Evolutionary conservation across 2,113 vertebrate species (phyloP).

Genomic region (Saiga tatarica): DNA sequence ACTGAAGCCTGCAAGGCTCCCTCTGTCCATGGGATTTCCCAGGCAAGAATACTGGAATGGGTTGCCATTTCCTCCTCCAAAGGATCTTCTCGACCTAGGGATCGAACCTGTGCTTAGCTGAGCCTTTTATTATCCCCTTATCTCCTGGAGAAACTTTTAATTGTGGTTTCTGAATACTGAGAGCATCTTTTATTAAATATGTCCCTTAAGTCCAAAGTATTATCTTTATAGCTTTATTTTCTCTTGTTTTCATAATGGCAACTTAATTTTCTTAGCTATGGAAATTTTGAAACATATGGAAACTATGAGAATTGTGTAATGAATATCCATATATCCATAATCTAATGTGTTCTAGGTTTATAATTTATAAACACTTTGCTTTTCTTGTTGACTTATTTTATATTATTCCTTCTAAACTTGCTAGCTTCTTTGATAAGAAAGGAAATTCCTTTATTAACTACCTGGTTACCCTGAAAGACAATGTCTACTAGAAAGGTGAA

Average conservation of each 20-base stretch:
- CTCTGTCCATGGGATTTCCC: neutral
- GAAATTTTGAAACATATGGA: conserved; percentile 40
- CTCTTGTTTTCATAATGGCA: conserved; percentile 23
- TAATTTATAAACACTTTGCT: neutral
- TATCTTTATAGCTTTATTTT: conserved; percentile 33
- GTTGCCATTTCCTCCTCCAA: neutral
- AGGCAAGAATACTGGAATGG: neutral
- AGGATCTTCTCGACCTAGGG: neutral
- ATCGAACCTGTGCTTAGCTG: neutral
- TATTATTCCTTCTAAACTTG: neutral
- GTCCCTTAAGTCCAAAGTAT: neutral
- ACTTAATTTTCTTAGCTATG: neutral
- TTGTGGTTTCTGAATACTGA: conserved; percentile 13
- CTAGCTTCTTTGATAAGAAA: neutral
- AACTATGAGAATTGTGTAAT: conserved; percentile 24
- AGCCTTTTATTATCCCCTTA: neutral
- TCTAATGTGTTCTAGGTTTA: conserved; percentile 7
- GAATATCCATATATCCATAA: neutral
- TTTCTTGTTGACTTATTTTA: conserved; percentile 2
- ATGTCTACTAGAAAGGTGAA: neutral
- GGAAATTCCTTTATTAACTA: neutral
- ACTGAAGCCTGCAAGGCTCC: neutral
- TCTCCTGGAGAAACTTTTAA: conserved; percentile 30
- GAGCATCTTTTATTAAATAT: neutral
- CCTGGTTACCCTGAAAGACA: neutral